A percentile compares a stretch with the other conserved stretches of the same genome.
Evolutionary conservation across 2,113 vertebrate genomes (phyloP).

Genomic region (Galeopterus variegatus): DNA sequence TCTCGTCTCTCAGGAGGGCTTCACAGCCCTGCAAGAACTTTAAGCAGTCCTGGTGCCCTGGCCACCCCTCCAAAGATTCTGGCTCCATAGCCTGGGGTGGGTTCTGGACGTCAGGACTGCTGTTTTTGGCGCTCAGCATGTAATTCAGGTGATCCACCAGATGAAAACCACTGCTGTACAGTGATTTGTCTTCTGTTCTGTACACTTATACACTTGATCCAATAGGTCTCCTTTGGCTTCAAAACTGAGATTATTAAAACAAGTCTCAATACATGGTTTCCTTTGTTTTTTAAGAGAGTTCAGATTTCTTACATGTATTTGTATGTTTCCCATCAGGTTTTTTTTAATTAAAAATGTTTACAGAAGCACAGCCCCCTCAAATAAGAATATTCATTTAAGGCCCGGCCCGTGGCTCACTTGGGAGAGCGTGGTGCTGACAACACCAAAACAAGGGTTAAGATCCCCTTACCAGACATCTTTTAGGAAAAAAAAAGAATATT

Average conservation of each 20-base stretch:
- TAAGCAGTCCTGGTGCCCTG: accelerated
- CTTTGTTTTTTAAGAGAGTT: background rate
- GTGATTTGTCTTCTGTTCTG: background rate
- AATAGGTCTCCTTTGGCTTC: background rate
- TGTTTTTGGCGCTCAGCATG: no score
- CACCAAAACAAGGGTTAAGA: no score
- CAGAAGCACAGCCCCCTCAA: background rate
- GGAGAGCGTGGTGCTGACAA: no score
- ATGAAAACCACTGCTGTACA: background rate
- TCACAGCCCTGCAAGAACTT: accelerated
- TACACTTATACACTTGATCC: background rate
- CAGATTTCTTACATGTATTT: background rate
- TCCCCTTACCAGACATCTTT: no score
- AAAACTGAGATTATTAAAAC: background rate
- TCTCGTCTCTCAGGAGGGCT: background rate
- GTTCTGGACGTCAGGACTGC: background rate
- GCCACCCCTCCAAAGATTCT: background rate
- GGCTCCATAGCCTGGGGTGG: background rate
- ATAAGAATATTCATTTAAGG: background rate
- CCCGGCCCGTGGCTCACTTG: no score
- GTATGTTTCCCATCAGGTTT: background rate
- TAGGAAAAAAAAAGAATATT: background rate
- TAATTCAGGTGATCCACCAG: background rate
- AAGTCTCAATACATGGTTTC: background rate
- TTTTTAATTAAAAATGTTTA: background rate